Evolutionary conservation across 2,888 invertebrate genomes (phyloP).

Genomic region (Noctuana brunneofusca): DNA sequence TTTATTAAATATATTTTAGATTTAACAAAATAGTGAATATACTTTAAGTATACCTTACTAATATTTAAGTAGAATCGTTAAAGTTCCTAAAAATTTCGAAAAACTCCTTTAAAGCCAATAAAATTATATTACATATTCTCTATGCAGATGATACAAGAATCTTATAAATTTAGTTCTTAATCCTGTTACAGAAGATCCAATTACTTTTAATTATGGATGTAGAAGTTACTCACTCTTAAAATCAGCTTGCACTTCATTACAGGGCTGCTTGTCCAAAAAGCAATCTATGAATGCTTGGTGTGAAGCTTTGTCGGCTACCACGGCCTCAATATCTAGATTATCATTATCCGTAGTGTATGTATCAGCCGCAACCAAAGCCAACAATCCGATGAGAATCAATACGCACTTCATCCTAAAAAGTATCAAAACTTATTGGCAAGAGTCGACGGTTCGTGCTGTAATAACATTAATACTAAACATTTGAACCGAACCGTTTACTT

Average conservation of each 20-base stretch:
- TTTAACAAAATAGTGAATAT: too few species aligned
- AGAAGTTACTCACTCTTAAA: slow-evolving; percentile 61
- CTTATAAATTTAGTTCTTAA: too few species aligned
- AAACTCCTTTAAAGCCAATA: too few species aligned
- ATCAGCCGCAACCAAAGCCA: slow-evolving; percentile 50
- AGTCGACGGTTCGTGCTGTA: background rate
- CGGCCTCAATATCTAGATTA: slow-evolving; percentile 56
- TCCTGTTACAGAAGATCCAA: too few species aligned
- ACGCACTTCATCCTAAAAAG: slow-evolving; percentile 53
- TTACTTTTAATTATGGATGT: background rate
- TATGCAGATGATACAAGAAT: too few species aligned
- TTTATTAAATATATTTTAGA: too few species aligned
- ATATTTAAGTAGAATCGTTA: too few species aligned
- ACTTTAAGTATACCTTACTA: too few species aligned
- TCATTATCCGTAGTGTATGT: slow-evolving; percentile 61
- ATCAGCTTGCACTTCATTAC: slow-evolving; percentile 47
- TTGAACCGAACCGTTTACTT: background rate
- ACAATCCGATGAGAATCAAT: slow-evolving; percentile 46
- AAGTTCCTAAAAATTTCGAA: too few species aligned
- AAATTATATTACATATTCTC: too few species aligned
- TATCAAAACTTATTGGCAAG: background rate
- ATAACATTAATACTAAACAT: too few species aligned
- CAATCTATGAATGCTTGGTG: slow-evolving; percentile 53
- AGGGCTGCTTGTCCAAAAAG: slow-evolving; percentile 55
- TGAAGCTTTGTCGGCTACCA: slow-evolving; percentile 44